Conservation (phyloP, 2,888 invertebrate genomes). For the Diarsia mendica region DNA sequence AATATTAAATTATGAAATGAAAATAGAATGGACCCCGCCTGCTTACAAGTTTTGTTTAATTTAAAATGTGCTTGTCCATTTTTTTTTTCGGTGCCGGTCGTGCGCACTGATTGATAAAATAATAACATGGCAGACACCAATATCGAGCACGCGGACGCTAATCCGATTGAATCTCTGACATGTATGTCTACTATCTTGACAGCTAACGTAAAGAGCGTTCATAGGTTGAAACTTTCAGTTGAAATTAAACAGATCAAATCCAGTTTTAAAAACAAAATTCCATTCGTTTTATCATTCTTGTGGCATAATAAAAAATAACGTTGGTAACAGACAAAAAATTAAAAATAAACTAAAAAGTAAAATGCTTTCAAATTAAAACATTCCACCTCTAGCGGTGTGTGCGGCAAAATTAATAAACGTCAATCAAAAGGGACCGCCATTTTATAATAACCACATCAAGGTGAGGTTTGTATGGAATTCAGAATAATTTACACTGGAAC, state of each 20-base stretch:
- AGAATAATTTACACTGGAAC: conserved; percentile 29
- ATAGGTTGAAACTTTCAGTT: neutral
- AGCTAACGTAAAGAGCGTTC: neutral
- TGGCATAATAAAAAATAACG: neutral
- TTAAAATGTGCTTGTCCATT: no score
- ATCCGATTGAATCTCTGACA: no score
- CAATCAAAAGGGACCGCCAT: conserved; percentile 65
- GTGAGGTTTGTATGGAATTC: conserved; percentile 51
- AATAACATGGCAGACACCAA: no score
- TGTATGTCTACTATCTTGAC: neutral
- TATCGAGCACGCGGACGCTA: no score
- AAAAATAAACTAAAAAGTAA: conserved; percentile 32
- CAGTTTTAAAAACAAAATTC: neutral
- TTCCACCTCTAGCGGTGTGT: conserved; percentile 51
- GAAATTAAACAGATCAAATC: neutral
- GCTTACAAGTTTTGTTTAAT: no score
- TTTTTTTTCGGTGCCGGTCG: no score
- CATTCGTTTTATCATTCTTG: neutral
- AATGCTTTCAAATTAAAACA: conserved; percentile 59
- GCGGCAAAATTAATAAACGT: conserved; percentile 67
- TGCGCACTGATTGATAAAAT: no score
- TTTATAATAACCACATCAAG: conserved; percentile 54
- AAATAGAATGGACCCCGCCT: no score
- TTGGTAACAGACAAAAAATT: conserved; percentile 15
- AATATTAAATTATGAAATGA: no score